Evolutionary conservation across 2,888 invertebrate genomes (phyloP).

Genomic region (Unio pictorum): DNA sequence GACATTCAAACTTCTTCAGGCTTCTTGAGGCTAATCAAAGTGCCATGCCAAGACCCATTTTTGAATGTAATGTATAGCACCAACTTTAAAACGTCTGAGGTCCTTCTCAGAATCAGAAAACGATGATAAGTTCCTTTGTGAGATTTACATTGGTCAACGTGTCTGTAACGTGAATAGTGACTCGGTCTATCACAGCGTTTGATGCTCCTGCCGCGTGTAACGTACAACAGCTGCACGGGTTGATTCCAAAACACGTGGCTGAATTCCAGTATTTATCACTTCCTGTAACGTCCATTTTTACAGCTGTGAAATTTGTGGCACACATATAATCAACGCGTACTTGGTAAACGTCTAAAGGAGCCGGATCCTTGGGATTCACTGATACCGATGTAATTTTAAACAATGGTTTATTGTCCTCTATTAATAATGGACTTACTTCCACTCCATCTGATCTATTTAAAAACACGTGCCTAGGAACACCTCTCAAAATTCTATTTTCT

Average conservation of each 20-base stretch:
- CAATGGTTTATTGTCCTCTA: constrained; percentile 15
- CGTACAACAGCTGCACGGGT: constrained; percentile 22
- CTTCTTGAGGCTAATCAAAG: no score
- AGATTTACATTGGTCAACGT: constrained; percentile 9
- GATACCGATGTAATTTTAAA: constrained; percentile 21
- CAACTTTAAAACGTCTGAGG: no score
- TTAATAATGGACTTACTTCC: constrained; percentile 5
- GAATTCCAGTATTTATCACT: constrained; percentile 29
- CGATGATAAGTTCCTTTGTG: constrained; percentile 18
- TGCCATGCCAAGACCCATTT: no score
- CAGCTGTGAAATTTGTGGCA: constrained; percentile 23
- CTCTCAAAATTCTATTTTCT: constrained; percentile 4
- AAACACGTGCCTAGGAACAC: constrained; percentile 2
- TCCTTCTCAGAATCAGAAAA: constrained; percentile 8
- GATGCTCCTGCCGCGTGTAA: constrained; percentile 31
- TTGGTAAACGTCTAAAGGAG: constrained; percentile 28
- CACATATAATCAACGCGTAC: constrained; percentile 27
- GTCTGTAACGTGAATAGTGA: constrained; percentile 21
- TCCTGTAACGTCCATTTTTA: constrained; percentile 27
- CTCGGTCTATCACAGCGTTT: constrained; percentile 26
- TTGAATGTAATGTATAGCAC: no score
- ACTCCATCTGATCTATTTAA: constrained; percentile 1
- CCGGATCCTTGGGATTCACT: constrained; percentile 25
- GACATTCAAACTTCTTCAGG: no score
- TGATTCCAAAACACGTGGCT: constrained; percentile 19